Evolutionary conservation across 1,140 invertebrate genomes (phyloP), one percentile per base, ranked within the genome.

Genomic region (Cotesia vestalis): DNA sequence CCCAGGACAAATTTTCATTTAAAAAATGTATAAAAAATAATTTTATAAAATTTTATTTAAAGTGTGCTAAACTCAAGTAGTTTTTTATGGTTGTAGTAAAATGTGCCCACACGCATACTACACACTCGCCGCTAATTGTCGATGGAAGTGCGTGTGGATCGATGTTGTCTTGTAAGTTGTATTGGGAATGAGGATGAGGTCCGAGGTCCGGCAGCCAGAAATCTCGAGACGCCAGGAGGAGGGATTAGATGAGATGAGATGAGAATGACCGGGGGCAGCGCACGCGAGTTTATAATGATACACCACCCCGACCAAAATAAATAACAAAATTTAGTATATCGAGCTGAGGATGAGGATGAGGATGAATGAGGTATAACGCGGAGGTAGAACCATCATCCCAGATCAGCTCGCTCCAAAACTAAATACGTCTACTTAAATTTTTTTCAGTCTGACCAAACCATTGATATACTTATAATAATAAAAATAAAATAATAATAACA

Each of bases 201-300:
- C 40, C 40, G 11, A 11, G 40, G 11, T 11, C 40, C 40, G 11
- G 40, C 40, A 46, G 40, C 40, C 6, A 6, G 40, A 46, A 27
- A 27, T 27, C 27, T 27, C 27, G 3, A 27, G 27, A 27, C 27
- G 27, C 27, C 27, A 3, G 27, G 40, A 46, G 40, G 11, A 6
- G 40, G 40, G 40, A 46, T 46, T 46, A 67, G 66, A 27, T 78
- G 72, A 76, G 76, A 81, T 78, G 81, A 84, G 83, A 85, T 81
- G 80, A 83, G 82, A 85, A 85, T 84, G 76, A 85, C 83, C 83
- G 80, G 82, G 78, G 83, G 84, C 83, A 83, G 83, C 83, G 83
- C 84, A 85, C 84, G 84, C 84, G 84, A 85, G 82, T 83, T 75
- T 79, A 80, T 85, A 85, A 85, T 85, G 83, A 85, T 85, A 84